These are phyloP conservation scores for Andrena haemorrhoa DNA, from an alignment of 2,888 invertebrate genomes.

Conservation along the genomic window DNA sequence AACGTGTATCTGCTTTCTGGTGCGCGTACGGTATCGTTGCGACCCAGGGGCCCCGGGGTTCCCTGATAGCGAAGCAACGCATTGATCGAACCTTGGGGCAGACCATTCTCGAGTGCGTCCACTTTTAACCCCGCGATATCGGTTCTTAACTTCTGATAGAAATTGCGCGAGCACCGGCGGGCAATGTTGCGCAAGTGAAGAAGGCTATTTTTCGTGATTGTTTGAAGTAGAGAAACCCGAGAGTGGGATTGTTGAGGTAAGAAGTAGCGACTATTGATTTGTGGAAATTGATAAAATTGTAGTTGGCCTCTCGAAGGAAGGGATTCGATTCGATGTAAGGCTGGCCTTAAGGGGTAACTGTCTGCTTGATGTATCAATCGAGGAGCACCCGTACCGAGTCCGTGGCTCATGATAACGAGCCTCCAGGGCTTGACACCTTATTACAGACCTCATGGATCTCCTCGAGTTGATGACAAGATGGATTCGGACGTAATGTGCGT, in stretches of 20 bases:
- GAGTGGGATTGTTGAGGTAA: too few relatives aligned
- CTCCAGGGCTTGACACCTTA: slow-evolving; percentile 64
- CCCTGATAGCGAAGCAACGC: slow-evolving; percentile 27
- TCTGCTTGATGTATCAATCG: slow-evolving; percentile 34
- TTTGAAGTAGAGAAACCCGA: too few relatives aligned
- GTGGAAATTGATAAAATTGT: neutral
- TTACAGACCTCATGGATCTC: slow-evolving; percentile 53
- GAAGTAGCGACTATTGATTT: too few relatives aligned
- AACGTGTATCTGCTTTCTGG: slow-evolving; percentile 37
- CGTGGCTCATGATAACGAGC: slow-evolving; percentile 39
- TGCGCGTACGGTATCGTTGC: slow-evolving; percentile 15
- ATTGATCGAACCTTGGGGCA: slow-evolving; percentile 48
- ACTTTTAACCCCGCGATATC: slow-evolving; percentile 48
- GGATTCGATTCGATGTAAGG: slow-evolving; percentile 3
- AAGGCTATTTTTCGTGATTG: too few relatives aligned
- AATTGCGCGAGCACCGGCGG: slow-evolving; percentile 29
- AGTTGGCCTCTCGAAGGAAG: neutral
- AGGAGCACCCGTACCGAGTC: slow-evolving; percentile 14
- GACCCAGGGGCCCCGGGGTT: neutral
- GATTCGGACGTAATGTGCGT: slow-evolving; percentile 59
- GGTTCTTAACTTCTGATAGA: slow-evolving; percentile 18
- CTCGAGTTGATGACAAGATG: slow-evolving; percentile 52
- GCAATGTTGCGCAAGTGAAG: neutral
- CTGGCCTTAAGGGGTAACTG: slow-evolving; percentile 11
- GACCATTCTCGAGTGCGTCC: slow-evolving; percentile 40